Base-by-base conservation (phyloP, 2,797 vertebrate genomes). In the Melanotaenia nigrans region DNA sequence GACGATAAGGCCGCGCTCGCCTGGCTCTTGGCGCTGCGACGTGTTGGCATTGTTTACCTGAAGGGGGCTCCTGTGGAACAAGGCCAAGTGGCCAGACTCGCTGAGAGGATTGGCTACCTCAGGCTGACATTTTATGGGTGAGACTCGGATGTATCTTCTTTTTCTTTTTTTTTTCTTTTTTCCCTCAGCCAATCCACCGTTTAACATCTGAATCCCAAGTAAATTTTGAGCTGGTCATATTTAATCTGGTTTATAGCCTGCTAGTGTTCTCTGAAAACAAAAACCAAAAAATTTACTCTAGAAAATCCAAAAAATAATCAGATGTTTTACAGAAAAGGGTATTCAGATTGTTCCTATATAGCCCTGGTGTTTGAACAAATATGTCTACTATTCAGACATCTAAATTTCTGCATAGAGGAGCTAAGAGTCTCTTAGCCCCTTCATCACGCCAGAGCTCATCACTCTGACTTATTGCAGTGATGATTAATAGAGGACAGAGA, bases 91-190 rank as follows among this genome's bases (percentile, higher is more conserved):
- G 79, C 93, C 54, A 91, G 94, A 73, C 94, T 99, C n/a, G 95
- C 95, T 45, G 90, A 96, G 83, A 94, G 97, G 83, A 96, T 98
- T 38, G 97, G 98, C 42, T 99, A 96, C 78, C 94, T 97, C 64
- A 91, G 96, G 51, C 92, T 97, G 75, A 99, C 97, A 1, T 99
- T 98, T 92, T 99, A 98, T 42, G 97, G 97, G 97, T 99, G 79
- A 90, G 89, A 58, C 60, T 38, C 51, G 66, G 59, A 78, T 69
- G 25, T 64, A 53, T 61, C 30, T 53, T 63, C 64, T 6, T 71
- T 42, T 42, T 42, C 14, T 75, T 56, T 13, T 18, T 7, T 9
- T 12, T 12, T 12, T 12, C 35, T 45, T 20, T 45, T 47, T 47
- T 10, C 20, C 45, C 1, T n/a, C 47, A 49, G 20, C 42, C 40